phyloP scores from a whole-genome alignment of 1,140 invertebrate species.

The Thalassaphorura encarpata region DNA sequence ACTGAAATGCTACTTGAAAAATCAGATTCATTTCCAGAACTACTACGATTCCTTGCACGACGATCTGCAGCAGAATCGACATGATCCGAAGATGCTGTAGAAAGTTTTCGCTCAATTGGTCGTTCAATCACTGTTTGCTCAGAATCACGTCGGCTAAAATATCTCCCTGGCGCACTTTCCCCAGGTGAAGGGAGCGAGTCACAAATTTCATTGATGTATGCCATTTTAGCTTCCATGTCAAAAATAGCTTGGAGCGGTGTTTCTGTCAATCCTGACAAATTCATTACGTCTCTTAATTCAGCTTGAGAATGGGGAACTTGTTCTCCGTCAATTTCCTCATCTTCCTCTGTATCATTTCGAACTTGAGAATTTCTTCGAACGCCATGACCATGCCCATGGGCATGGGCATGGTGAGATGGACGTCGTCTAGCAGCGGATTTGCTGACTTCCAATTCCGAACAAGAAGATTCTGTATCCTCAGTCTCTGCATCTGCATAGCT shows the following conservation, averaged over 20 bases:
- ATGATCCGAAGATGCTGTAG: conserved; percentile 1
- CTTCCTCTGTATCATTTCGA: conserved; percentile 34
- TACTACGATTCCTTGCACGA: conserved; percentile 22
- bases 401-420: background rate
- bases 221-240: conserved; percentile 33
- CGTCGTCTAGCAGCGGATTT: conserved; percentile 17
- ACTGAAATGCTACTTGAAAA: conserved; percentile 26
- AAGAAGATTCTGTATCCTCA: conserved; percentile 30
- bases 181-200: conserved; percentile 18
- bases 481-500: conserved; percentile 31
- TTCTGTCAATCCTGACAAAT: conserved; percentile 11
- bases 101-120: conserved; percentile 21
- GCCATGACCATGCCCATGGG: background rate
- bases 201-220: conserved; percentile 34
- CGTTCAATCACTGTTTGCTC: conserved; percentile 27
- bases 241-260: conserved; percentile 31
- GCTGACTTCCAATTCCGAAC: conserved; percentile 28
- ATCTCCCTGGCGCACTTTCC: conserved; percentile 11
- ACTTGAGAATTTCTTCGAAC: conserved; percentile 1
- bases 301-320: background rate
- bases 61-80: conserved; percentile 13
- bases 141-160: conserved; percentile 27
- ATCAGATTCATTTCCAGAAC: conserved; percentile 32
- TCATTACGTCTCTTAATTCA: background rate
- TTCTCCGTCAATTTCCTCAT: conserved; percentile 26